Evolutionary conservation across 2,888 invertebrate genomes (phyloP), one percentile per base, ranked within the genome.

Genomic region (Boloria selene): DNA sequence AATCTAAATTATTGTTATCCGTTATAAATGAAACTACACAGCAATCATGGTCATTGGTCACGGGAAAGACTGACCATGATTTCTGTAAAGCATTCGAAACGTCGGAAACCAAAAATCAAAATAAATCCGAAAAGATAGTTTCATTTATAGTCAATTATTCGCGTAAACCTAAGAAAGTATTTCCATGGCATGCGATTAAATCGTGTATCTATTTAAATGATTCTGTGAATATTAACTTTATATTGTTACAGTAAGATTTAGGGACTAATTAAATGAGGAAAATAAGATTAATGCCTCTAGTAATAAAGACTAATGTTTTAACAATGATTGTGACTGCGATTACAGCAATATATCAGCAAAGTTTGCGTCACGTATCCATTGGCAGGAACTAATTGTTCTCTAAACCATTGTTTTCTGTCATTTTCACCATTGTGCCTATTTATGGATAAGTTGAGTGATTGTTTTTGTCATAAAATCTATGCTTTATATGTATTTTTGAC

Each of bases 341-440:
- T 59, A 49, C 59, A 14, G 59, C 31, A 49, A 59, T 59, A 38
- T 49, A 31, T 59, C 49, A 45, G 55, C 49, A 49, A 59, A 26
- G 31, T 59, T 59, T 59, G 47, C 59, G 59, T 59, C 59, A 59
- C 59, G 49, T 59, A 38, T 49, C 31, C 59, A 59, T 59, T 49
- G 38, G 31, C 49, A 59, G 59, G 59, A 49, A 59, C 49, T 59
- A 59, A 59, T 59, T 59, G 59, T 59, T 59, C 59, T 59, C 6
- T 49, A 59, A 38, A 59, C 59, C 59, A 59, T 59, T 59, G 59
- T 59, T 59, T 59, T 49, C 16, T 17, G 59, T 59, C 59, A 49
- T 49, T 49, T 49, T 49, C n/a, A 59, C 59, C 38, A 59, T 59
- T 31, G 49, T 55, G 44, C 13, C 31, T 59, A 59, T 59, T 38